Evolutionary conservation across 1,140 invertebrate genomes (phyloP), one percentile per base, ranked within the genome.

Genomic region (Drosophila kanapiae): DNA sequence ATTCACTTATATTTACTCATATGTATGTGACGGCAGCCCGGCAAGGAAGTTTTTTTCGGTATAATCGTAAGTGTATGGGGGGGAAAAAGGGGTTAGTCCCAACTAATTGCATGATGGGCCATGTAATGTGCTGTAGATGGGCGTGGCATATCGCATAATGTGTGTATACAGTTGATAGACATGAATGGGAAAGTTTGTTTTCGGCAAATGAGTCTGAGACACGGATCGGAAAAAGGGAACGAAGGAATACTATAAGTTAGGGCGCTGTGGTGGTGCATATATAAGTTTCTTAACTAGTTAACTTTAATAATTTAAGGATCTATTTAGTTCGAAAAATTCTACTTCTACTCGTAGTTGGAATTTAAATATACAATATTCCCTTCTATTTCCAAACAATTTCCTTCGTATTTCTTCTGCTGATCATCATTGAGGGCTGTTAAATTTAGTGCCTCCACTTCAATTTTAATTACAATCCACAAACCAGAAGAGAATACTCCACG

Each of bases 401-500:
- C 23, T 3, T n/a, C 6, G 29, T 49, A 49, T 49, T 29, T 29
- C 7, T 29, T 14, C 18, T 18, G 23, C 18, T 72, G 74, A 43
- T 61, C 40, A 65, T 78, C 62, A 84, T 90, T 80, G 81, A 81
- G 85, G 69, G 86, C 85, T 88, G 85, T 88, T 88, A 88, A 88
- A 85, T 88, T 88, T 88, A 88, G 85, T 88, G 85, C 85, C 84
- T 88, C 84, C 85, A 88, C 85, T 88, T 88, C 85, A 90, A 74
- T 82, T 88, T 88, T 88, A 87, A 87, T 87, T 87, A 83, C 72
- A 69, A 80, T 77, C 80, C 58, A 43, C 62, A n/a, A 58, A 42
- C 53, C 67, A 57, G 43, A 45, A 70, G 58, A 68, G 76, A 58
- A 13, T 53, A 23, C 37, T 43, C 18, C 23, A 37, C 11, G 13